Evolutionary conservation across 1,140 invertebrate species (phyloP), one percentile per base, ranked within the genome.

Genomic region (Aphelinus certus): DNA sequence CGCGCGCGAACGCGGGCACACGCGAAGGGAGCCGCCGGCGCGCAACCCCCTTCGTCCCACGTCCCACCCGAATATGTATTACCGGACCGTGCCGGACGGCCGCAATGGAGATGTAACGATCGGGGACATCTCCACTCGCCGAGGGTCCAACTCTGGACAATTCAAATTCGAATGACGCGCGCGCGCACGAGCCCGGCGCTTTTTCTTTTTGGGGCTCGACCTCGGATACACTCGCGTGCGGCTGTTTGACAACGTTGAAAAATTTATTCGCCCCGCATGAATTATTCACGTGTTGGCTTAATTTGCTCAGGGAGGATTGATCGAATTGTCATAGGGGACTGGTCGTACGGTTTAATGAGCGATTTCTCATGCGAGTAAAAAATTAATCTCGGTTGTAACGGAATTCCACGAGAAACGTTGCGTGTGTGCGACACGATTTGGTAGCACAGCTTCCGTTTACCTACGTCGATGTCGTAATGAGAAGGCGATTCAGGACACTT

Each of bases 71-170:
- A 73, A 73, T 26, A 26, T 55, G 71, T 62, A 67, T 73, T 73
- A 73, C 71, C 64, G 63, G 62, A 65, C 70, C 58, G 53, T 42
- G 58, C 51, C 42, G 5, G 51, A 53, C 51, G 51, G 51, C 7
- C 4, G 58, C 78, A 79, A 81, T 81, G 72, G 73, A 82, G 79
- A 82, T 81, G 79, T 81, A 82, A 82, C 79, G 71, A 82, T 81
- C 81, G 49, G 78, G 72, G 65, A 74, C 65, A 68, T 73, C 56
- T 73, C 71, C 9, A 26, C 6, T 58, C 45, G 5, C n/a, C 42
- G 55, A 53, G 47, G 57, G 64, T 58, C 47, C 57, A 4, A 9
- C 3, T 49, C 47, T 62, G 48, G 1, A 55, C 55, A 26, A 26
- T 73, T 73, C 56, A 62, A 73, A 73, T 73, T 73, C 48, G 65